phyloP scores from a whole-genome alignment of 2,888 invertebrate species.

The Ischnura elegans region DNA sequence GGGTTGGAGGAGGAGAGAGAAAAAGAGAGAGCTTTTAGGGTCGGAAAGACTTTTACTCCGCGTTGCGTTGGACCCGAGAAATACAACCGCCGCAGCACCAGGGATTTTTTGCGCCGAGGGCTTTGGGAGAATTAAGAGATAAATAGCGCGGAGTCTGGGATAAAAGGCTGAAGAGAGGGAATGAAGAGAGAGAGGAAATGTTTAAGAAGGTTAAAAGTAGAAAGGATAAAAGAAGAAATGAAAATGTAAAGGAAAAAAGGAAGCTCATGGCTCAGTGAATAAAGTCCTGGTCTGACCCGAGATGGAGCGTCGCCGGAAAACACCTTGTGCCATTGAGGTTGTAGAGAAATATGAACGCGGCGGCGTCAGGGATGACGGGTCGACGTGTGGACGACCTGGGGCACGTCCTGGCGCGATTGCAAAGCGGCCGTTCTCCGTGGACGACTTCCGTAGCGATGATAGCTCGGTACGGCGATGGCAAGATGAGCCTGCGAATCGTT shows the following conservation, averaged over 20 bases:
- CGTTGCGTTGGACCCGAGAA: conserved; percentile 1
- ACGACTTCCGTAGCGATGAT: neutral
- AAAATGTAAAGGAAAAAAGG: neutral
- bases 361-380: neutral
- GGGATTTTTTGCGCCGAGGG: neutral
- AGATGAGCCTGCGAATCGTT: neutral
- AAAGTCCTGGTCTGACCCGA: neutral
- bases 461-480: neutral
- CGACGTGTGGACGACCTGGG: neutral
- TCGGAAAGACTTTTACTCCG: conserved; percentile 5
- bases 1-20: neutral
- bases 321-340: neutral
- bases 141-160: neutral
- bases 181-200: neutral
- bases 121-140: conserved; percentile 7
- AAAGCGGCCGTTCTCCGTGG: neutral
- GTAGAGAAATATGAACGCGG: neutral
- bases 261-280: neutral
- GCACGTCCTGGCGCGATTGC: neutral
- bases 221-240: neutral
- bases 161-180: neutral
- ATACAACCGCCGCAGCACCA: neutral
- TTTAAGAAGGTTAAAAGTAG: neutral
- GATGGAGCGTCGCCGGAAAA: neutral
- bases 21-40: neutral